These are phyloP conservation scores for Megalonaias nervosa DNA, from an alignment of 1,140 invertebrate genomes.

Conservation along the genomic window DNA sequence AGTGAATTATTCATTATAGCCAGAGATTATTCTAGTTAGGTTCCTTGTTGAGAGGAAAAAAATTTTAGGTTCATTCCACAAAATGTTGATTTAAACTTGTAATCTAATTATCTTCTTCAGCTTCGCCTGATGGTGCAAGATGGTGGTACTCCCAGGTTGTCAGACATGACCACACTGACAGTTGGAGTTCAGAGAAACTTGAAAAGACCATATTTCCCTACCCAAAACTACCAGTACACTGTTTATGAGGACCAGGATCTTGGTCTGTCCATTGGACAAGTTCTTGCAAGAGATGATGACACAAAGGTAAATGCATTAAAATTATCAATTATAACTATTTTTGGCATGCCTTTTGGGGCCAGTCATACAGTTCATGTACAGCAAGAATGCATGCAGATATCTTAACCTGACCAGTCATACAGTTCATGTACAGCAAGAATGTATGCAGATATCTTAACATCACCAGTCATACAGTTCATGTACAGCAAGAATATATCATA, in stretches of 20 bases:
- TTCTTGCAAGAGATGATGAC: slow-evolving; percentile 50
- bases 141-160: slow-evolving; percentile 85
- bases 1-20: neutral
- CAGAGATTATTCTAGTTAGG: too few species aligned
- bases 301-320: neutral
- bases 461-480: too few species aligned
- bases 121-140: slow-evolving; percentile 78
- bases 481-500: too few species aligned
- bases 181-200: slow-evolving; percentile 80
- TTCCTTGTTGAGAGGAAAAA: too few species aligned
- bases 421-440: too few species aligned
- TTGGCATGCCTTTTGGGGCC: too few species aligned
- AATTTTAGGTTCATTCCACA: neutral
- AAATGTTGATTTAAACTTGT: neutral
- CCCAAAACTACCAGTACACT: slow-evolving; percentile 34
- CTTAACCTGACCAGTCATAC: too few species aligned
- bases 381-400: too few species aligned
- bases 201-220: slow-evolving; percentile 35
- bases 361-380: too few species aligned
- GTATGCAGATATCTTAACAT: too few species aligned
- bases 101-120: slow-evolving; percentile 31
- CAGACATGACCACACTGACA: slow-evolving; percentile 84
- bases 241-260: slow-evolving; percentile 46
- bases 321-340: too few species aligned
- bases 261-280: slow-evolving; percentile 38